These are phyloP conservation scores for Dryocosmus kuriphilus DNA, from an alignment of 2,888 invertebrate genomes.

Conservation along the genomic window DNA sequence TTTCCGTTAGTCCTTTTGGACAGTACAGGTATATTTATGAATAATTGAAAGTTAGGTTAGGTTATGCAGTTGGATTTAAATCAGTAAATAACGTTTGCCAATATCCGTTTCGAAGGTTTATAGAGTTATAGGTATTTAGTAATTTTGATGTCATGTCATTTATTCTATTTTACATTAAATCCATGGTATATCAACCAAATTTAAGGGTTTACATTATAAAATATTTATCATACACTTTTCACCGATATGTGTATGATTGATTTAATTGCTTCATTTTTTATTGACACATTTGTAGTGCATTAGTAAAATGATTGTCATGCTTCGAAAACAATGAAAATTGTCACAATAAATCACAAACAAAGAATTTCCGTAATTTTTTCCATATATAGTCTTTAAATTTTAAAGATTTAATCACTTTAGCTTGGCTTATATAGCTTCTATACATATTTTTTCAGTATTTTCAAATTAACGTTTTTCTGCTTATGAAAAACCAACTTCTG, in stretches of 20 bases:
- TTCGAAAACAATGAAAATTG: no score
- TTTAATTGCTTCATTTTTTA: not conserved
- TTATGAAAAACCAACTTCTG: no score
- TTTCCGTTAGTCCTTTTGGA: not conserved
- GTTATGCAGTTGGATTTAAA: not conserved
- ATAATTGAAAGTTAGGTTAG: not conserved
- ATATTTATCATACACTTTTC: not conserved
- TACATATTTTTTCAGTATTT: no score
- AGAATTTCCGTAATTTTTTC: no score
- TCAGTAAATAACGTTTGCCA: not conserved
- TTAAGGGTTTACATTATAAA: not conserved
- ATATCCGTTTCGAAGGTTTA: not conserved
- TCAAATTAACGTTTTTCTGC: no score
- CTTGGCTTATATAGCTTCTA: no score
- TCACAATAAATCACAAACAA: no score
- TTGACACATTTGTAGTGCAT: no score
- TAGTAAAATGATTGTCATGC: not conserved
- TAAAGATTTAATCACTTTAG: no score
- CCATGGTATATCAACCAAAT: not conserved
- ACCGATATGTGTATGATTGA: not conserved
- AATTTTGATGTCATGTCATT: not conserved
- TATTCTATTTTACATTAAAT: not conserved
- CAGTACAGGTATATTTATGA: conserved; percentile 1
- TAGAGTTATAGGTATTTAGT: not conserved
- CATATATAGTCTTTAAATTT: no score